A percentile compares a stretch with the other conserved stretches of the same genome.
Conservation (phyloP, 2,888 invertebrate species). For the Pachymerium ferrugineum region DNA sequence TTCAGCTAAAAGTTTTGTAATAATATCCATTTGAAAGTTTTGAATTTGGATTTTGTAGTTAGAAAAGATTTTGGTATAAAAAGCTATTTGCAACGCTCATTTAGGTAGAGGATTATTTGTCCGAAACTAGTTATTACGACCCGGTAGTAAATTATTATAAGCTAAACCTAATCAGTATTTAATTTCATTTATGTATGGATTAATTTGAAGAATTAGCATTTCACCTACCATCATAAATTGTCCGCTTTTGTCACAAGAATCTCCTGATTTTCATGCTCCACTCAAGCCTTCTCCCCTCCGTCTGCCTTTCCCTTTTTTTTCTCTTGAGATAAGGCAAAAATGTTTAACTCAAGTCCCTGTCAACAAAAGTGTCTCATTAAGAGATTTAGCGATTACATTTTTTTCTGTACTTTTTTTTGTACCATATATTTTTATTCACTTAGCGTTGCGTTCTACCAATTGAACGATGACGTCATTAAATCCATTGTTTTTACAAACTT, state of each 20-base stretch:
- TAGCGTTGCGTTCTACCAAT: too few species aligned
- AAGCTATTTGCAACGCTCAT: too few species aligned
- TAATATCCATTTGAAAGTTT: too few species aligned
- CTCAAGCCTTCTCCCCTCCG: neutral
- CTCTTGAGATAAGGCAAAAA: neutral
- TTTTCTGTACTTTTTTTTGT: neutral
- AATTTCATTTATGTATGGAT: too few species aligned
- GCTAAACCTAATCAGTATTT: neutral
- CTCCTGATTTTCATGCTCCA: neutral
- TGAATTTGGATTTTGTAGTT: too few species aligned
- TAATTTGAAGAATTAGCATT: neutral
- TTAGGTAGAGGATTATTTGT: too few species aligned
- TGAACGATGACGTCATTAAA: too few species aligned
- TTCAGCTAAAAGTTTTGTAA: too few species aligned
- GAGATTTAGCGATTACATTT: neutral
- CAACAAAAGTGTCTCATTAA: slow-evolving; percentile 1
- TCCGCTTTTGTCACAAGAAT: neutral
- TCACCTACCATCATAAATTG: neutral
- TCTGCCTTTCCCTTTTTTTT: neutral
- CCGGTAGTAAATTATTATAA: too few species aligned
- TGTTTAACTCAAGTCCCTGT: slow-evolving; percentile 13
- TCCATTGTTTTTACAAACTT: too few species aligned
- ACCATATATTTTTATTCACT: neutral
- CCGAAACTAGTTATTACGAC: too few species aligned
- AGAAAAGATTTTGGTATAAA: too few species aligned